Evolutionary conservation across 2,888 invertebrate genomes (phyloP), one percentile per base, ranked within the genome.

Genomic region (Eristalinus sepulchralis): DNA sequence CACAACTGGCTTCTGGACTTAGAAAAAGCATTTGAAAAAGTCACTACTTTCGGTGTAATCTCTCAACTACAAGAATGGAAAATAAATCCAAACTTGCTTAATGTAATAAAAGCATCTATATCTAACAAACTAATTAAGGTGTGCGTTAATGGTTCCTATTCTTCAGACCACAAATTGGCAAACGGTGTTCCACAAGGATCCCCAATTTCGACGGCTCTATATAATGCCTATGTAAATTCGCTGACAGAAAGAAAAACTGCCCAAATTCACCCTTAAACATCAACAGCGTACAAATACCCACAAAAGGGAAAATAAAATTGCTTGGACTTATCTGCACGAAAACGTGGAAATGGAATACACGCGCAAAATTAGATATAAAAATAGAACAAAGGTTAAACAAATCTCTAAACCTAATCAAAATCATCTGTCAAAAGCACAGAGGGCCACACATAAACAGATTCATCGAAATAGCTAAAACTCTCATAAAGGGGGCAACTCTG

Each of bases 281-380:
- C 1, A 36, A 11, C 36, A 3, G 2, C 36, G 2, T 2, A 11
- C 11, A 11, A 11, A 36, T 36, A 10, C 36, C 36, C 2, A 10
- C 10, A 1, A 36, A 36, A 17, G 53, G 17, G 1, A 60, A 70
- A 36, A 39, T 60, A 1, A 60, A 36, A 70, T 8, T 70, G 8
- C 59, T 60, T 9, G 31, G 60, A 8, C 60, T 60, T 3, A 70
- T 70, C 3, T 70, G 70, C 17, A 70, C 70, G 1, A 39, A 36
- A 59, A 39, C 36, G 3, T 70, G 36, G 70, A 70, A 70, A 59
- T 70, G 59, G 59, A 22, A 70, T 8, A 59, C 59, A 27, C 59
- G 59, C 8, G n/a, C 39, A 6, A 70, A 59, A 33, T n/a, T n/a
- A n/a, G n/a, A n/a, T n/a, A n/a, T n/a, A n/a, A 17, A 6, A 6